These are phyloP conservation scores for Amphiura filiformis DNA, from an alignment of 35 echinoderm and acorn worm species.

Conservation along the genomic window DNA sequence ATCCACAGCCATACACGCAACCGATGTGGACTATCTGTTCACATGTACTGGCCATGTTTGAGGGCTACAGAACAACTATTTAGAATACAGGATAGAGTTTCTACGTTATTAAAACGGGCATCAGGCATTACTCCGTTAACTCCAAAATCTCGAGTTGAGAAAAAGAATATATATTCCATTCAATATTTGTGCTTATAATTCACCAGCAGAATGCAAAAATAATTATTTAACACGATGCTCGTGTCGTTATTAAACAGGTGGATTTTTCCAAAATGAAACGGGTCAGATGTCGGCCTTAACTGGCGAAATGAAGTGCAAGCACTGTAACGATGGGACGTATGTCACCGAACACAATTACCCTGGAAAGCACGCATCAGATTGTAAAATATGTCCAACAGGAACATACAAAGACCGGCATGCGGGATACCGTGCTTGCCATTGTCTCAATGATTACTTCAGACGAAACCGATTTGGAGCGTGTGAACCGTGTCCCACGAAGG, in stretches of 20 bases:
- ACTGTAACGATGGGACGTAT: constrained; percentile 32
- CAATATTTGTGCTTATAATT: not conserved
- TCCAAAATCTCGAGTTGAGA: not conserved
- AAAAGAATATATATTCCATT: not conserved
- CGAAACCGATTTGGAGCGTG: constrained; percentile 18
- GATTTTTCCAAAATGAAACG: not conserved
- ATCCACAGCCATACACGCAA: no score
- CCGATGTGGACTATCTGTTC: no score
- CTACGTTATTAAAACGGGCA: not conserved
- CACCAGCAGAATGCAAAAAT: not conserved
- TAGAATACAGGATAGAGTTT: not conserved
- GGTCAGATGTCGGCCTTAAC: not conserved
- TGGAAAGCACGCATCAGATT: constrained; percentile 2
- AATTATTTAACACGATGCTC: not conserved
- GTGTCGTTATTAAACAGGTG: not conserved
- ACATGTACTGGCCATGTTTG: no score
- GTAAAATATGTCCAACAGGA: constrained; percentile 35
- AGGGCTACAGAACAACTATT: no score
- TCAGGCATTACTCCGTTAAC: not conserved
- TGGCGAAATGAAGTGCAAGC: not conserved
- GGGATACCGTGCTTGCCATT: constrained; percentile 46
- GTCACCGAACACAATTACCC: not conserved
- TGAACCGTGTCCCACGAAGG: not conserved
- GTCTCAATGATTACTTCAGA: constrained; percentile 26
- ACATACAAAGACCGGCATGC: constrained; percentile 26